Evolutionary conservation across 2,797 vertebrate species (phyloP).

Genomic region (Cottoperca gobio): DNA sequence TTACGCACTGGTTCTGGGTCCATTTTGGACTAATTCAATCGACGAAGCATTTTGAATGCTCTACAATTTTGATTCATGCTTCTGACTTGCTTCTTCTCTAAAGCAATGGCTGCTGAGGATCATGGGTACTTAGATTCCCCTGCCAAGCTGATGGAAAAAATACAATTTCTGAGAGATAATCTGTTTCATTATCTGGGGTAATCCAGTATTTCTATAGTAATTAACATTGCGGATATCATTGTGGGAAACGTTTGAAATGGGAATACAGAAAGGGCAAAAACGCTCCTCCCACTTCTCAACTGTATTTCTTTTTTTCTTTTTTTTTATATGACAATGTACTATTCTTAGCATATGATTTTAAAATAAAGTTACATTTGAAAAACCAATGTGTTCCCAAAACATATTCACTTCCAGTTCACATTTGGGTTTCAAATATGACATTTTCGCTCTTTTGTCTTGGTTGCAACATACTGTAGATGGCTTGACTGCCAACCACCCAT

Average conservation of each 20-base stretch:
- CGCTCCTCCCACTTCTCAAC: neutral
- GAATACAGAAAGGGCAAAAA: neutral
- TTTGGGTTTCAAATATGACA: neutral
- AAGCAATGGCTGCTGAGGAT: neutral
- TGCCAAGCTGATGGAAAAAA: neutral
- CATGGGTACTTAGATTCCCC: neutral
- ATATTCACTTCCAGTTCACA: neutral
- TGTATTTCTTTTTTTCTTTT: too few relatives aligned
- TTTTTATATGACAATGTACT: neutral
- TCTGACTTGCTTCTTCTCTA: neutral
- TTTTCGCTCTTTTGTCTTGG: neutral
- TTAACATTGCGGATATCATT: neutral
- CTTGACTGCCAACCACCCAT: slow-evolving; percentile 7
- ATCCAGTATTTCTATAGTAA: neutral
- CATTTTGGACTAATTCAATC: neutral
- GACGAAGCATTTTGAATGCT: neutral
- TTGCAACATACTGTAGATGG: neutral
- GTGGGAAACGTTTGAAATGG: neutral
- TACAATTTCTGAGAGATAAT: neutral
- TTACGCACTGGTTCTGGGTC: neutral
- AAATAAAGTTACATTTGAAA: neutral
- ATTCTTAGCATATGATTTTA: neutral
- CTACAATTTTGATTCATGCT: neutral
- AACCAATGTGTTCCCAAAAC: neutral
- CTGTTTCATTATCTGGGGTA: too few relatives aligned